Base-by-base conservation (phyloP, 1,140 invertebrate genomes). In the Solenopsis fugax region DNA sequence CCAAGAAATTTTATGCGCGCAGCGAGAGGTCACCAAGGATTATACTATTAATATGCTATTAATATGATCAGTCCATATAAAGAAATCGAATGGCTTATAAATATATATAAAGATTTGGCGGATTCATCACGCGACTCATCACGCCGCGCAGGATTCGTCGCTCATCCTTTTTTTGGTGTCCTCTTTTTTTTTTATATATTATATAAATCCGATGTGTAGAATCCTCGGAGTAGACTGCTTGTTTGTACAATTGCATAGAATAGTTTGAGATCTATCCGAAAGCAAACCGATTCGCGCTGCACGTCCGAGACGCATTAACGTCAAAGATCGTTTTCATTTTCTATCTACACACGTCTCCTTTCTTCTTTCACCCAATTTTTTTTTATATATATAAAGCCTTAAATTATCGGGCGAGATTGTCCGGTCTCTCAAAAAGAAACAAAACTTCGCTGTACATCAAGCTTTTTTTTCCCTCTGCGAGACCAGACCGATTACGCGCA, bases 211-310 rank as follows among this genome's bases (percentile, higher is more conserved):
- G 58, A 84, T 73, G 41, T 41, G 9, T 67, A 69, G 56, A 71
- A 58, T 24, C 13, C 56, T 75, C 24, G 18, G 6, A 84, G 67
- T 60, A 82, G 12, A 50, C 13, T 82, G 54, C 50, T 77, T 16
- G 54, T 89, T 89, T 65, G 41, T 89, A 89, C 87, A 89, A 86
- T 80, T 67, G 37, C 21, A 56, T 85, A 54, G 24, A 54, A 73
- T 69, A 65, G 41, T 76, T 84, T 78, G 73, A 85, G 82, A 85
- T 78, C 73, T 78, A 85, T 85, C 60, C 82, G 73, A 73, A 75
- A 84, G 56, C 67, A 75, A 75, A 85, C 48, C 64, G 34, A 85
- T 13, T 85, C 72, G 48, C 34, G 62, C 60, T 54, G 29, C 58
- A 62, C 29, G 73, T 85, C 45, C 48, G 34, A 76, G 56, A 85